A percentile compares a stretch with the other conserved stretches of the same genome.
These are phyloP conservation scores for Valencia hispanica DNA, from an alignment of 2,797 vertebrate species.

Conservation along the genomic window DNA sequence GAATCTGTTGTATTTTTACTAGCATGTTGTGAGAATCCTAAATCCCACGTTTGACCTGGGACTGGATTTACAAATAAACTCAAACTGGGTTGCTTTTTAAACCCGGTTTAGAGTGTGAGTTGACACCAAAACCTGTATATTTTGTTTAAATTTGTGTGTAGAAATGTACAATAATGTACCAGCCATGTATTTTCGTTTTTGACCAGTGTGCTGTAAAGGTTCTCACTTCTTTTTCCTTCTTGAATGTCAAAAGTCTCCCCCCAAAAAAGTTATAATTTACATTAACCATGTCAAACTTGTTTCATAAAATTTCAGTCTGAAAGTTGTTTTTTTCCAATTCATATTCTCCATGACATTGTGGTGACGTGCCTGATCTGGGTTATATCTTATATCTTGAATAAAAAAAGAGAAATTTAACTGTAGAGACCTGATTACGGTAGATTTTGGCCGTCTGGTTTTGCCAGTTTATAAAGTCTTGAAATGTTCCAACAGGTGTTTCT, in stretches of 20 bases:
- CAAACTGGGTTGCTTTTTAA: neutral
- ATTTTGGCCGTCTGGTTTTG: neutral
- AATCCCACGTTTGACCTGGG: neutral
- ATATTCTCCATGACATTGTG: neutral
- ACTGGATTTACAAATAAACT: neutral
- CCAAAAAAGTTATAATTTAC: neutral
- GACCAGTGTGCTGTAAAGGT: neutral
- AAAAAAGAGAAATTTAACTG: neutral
- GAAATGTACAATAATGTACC: neutral
- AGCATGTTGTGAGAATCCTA: rapidly evolving
- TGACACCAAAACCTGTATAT: neutral
- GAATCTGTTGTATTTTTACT: neutral
- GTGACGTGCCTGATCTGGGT: neutral
- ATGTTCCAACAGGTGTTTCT: neutral
- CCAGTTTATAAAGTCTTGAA: neutral
- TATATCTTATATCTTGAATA: neutral
- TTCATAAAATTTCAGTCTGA: neutral
- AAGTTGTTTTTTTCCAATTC: no score
- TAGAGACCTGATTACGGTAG: no score
- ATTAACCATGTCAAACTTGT: neutral
- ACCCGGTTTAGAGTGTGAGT: neutral
- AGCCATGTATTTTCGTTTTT: neutral
- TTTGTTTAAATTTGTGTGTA: neutral
- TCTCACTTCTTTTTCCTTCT: neutral
- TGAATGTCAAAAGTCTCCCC: neutral